Conservation (phyloP, 2,888 invertebrate genomes). For the Eupeodes luniger region DNA sequence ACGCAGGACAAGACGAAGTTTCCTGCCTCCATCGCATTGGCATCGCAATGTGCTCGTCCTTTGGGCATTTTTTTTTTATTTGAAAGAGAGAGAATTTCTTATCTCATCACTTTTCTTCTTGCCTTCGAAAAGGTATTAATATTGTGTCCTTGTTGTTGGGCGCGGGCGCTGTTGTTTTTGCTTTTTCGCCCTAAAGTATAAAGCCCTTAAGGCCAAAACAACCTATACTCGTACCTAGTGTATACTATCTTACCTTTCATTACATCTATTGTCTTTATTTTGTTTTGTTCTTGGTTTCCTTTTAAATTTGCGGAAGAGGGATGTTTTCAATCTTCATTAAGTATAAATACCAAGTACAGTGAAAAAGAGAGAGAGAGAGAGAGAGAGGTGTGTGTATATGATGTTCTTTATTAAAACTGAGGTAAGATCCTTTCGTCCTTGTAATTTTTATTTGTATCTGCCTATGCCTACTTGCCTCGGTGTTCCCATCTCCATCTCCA, state of each 20-base stretch:
- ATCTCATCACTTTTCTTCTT: conserved; percentile 43
- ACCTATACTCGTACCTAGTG: not conserved
- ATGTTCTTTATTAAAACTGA: conserved; percentile 31
- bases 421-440: conserved; percentile 27
- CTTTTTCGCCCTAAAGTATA: not conserved
- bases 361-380: not conserved
- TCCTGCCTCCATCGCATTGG: not conserved
- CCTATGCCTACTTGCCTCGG: too few species aligned
- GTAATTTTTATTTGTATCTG: not conserved
- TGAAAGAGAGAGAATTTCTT: conserved; percentile 44
- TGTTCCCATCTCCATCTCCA: too few species aligned
- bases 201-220: conserved; percentile 2
- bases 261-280: conserved; percentile 4
- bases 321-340: conserved; percentile 68
- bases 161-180: not conserved
- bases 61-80: conserved; percentile 1
- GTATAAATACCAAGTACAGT: conserved; percentile 12
- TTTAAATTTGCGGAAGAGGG: conserved; percentile 43
- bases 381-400: conserved; percentile 18
- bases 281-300: conserved; percentile 13
- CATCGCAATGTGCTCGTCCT: not conserved
- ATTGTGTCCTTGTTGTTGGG: not conserved
- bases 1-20: conserved; percentile 18
- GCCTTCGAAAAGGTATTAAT: conserved; percentile 2
- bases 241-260: conserved; percentile 8